phyloP scores from a whole-genome alignment of 2,888 invertebrate genomes.

The Nycteola revayana region DNA sequence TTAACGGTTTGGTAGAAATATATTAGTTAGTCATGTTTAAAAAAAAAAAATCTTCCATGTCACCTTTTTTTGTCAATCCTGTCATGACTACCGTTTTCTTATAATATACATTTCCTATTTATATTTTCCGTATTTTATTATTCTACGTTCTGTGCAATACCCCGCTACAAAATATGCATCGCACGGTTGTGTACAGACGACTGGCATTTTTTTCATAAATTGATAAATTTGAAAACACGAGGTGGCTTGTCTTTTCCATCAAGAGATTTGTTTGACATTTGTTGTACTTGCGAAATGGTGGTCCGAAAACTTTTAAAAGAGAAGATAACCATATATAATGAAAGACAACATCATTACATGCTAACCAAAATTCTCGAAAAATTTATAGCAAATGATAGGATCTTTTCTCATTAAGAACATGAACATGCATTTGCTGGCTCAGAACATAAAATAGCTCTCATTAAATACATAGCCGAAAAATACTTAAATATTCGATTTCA shows the following conservation, averaged over 20 bases:
- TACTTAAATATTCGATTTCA: slow-evolving; percentile 6
- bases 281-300: background rate
- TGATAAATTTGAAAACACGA: slow-evolving; percentile 4
- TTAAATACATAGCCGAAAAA: slow-evolving; percentile 4
- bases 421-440: slow-evolving; percentile 2
- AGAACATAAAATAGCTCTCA: slow-evolving; percentile 6
- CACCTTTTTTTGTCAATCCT: no score
- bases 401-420: slow-evolving; percentile 1
- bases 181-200: background rate
- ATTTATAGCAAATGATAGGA: background rate
- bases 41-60: no score
- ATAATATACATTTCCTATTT: no score
- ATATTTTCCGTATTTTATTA: no score
- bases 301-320: slow-evolving; percentile 5
- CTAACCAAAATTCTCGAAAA: background rate
- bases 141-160: no score
- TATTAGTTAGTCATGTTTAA: no score
- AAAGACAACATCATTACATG: slow-evolving; percentile 1
- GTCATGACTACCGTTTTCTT: no score
- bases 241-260: slow-evolving; percentile 6
- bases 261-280: slow-evolving; percentile 4
- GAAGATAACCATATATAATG: background rate
- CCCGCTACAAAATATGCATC: no score
- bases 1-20: no score
- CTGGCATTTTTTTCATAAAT: slow-evolving; percentile 1